Base-by-base conservation (phyloP, 2,113 vertebrate genomes). In the Dipodomys merriami region DNA sequence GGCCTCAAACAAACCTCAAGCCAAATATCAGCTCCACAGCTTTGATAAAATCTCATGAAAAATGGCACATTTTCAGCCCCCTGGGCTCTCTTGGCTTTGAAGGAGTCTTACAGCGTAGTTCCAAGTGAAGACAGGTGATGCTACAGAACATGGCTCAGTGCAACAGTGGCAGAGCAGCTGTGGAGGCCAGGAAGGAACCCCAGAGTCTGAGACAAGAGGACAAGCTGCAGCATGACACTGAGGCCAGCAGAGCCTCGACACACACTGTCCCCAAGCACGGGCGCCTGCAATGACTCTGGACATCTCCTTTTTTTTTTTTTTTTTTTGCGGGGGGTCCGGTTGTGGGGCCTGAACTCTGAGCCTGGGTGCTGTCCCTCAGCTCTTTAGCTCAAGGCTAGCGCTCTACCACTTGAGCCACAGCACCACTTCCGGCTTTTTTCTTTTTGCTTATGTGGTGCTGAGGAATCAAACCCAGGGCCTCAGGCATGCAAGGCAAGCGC, bases 21-120 rank as follows among this genome's bases (percentile, higher is more conserved):
- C 88, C 85, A 91, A 86, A 82, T 44, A 30, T 68, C 68, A 71
- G 65, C 86, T 79, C 22, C 23, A 25, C n/a, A 19, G 74, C 22
- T 78, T 5, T 78, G 95, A 96, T 86, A 86, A 49, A 62, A 96
- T 93, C 92, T 94, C 30, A 25, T 0, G 76, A 20, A 46, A 92
- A 83, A 71, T 25, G 93, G 88, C 78, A 94, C 68, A 91, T 78
- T 83, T 65, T 93, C 90, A 90, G 93, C 27, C 15, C 85, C 60
- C 30, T 67, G 53, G 93, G 93, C 92, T 78, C 77, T 76, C 39
- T 33, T 1, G 0, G 8, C 93, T 90, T 87, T 85, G 25, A 22
- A 60, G 85, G 79, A 96, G 82, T 0, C 27, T 67, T 9, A 85
- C 8, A 44, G 84, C 90, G 86, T 83, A 4, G 18, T 78, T 60